A percentile compares a stretch with the other conserved stretches of the same genome.
Conservation (phyloP, 2,797 vertebrate genomes). For the Hydrocynus forskahlii region DNA sequence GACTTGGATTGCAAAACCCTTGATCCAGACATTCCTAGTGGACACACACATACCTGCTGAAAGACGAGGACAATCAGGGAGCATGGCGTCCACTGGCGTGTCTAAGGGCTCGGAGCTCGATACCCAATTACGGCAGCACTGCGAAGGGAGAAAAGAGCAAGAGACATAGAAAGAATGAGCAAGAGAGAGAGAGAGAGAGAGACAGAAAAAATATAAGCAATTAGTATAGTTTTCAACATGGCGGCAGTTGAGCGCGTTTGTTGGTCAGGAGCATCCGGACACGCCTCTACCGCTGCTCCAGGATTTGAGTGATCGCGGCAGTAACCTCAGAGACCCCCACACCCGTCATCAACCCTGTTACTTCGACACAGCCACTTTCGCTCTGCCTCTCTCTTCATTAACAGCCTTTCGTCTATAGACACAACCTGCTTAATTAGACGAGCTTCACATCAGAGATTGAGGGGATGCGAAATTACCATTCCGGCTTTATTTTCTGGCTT, state of each 20-base stretch:
- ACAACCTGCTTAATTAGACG: slow-evolving; percentile 51
- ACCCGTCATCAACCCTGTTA: slow-evolving; percentile 50
- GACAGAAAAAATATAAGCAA: slow-evolving; percentile 75
- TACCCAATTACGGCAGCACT: slow-evolving; percentile 98
- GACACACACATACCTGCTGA: slow-evolving; percentile 87
- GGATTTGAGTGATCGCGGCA: slow-evolving; percentile 72
- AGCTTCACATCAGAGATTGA: slow-evolving; percentile 21
- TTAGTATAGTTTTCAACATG: slow-evolving; percentile 79
- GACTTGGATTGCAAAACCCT: neutral
- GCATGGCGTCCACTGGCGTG: slow-evolving; percentile 90
- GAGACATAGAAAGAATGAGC: neutral
- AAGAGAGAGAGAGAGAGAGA: slow-evolving; percentile 14
- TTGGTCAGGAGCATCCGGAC: slow-evolving; percentile 64
- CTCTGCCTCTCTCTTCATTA: slow-evolving; percentile 44
- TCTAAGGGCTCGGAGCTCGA: slow-evolving; percentile 94
- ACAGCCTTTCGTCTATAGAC: slow-evolving; percentile 34
- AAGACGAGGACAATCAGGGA: slow-evolving; percentile 92
- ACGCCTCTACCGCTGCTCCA: slow-evolving; percentile 63
- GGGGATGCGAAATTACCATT: slow-evolving; percentile 17
- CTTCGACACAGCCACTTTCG: slow-evolving; percentile 26
- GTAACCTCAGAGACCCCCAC: slow-evolving; percentile 78
- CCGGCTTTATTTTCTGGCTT: slow-evolving; percentile 7
- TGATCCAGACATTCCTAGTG: neutral
- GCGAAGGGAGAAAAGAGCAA: slow-evolving; percentile 43
- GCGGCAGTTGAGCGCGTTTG: slow-evolving; percentile 79